Evolutionary conservation across 2,113 vertebrate genomes (phyloP), one percentile per base, ranked within the genome.

Genomic region (Ahaetulla prasina): DNA sequence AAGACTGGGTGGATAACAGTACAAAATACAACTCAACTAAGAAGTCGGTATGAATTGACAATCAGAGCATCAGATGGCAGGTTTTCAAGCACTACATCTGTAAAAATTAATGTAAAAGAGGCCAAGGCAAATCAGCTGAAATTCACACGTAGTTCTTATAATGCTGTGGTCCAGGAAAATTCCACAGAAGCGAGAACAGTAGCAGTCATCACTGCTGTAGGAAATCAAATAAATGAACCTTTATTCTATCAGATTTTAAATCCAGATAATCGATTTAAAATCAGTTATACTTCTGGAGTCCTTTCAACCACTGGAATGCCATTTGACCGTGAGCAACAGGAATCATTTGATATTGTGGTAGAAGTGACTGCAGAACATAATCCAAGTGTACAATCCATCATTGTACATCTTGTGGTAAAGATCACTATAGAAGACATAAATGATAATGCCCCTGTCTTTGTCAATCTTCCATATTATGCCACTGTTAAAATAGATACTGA

Each of bases 391-490:
- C 45, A 47, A 47, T 97, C 98, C 1, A 96, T 98, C 1, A 96
- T 97, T 86, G 98, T 98, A 93, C 99, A 99, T 1, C 94, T 99
- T 85, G 95, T 99, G 0, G 98, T 99, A 50, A 98, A 97, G 87
- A 97, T 99, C 94, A 96, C 93, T 0, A 95, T 99, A 1, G 98
- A 99, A 94, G 99, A 99, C 85, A 94, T 97, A 84, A 99, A 99
- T 47, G 99, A 99, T 96, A 99, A 99, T 0, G 95, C 96, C 4
- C 99, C 99, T 0, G 97, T 98, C 97, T 99, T 99, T 95, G 97
- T 99, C 92, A 98, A 98, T 95, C 98, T 99, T 93, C 99, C 99
- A 0, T 99, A 99, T 96, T 99, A 99, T 0, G 98, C 98, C 6
- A 96, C 98, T 3, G 98, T 99, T 50, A 98, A 98, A 95, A 97